Base-by-base conservation (phyloP, 2,113 vertebrate species). In the Nicator chloris region DNA sequence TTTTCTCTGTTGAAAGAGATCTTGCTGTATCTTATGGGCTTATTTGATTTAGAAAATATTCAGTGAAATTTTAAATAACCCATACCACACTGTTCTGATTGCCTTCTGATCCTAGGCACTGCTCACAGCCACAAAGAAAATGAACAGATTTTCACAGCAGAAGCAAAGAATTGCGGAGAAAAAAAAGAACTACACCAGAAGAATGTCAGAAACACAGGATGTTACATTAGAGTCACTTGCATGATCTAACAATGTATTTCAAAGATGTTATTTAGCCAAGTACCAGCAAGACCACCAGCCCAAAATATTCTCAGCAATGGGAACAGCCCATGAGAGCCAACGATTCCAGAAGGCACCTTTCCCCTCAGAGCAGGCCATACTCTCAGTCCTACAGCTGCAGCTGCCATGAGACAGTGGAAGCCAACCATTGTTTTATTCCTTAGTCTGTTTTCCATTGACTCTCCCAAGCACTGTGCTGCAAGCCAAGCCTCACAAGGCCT, bases 261-360 rank as follows among this genome's bases (percentile, higher is more conserved):
- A 76, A 60, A 82, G 40, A 87, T 5, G 2, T 17, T 27, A 51
- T 24, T 61, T 54, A 88, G 49, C 26, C 5, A 5, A 40, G 31
- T 11, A 35, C 35, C 51, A 69, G 60, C 64, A 94, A 63, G 27
- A 78, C 37, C 57, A 64, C 21, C 57, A 85, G 59, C 44, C 59
- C 80, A 40, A 37, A 88, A 73, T 9, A 15, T 28, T 76, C 16
- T 31, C 40, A 45, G 20, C 61, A 68, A 4, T 27, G 37, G 51
- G 51, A 82, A 75, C 44, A 65, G 45, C 40, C 77, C 68, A 37
- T 1, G 13, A 56, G 40, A 71, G 18, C 21, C 12, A 15, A 3
- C 0, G 0, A 24, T 51, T 69, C 59, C 39, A 61, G 23, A 5
- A 56, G 71, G 33, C n/a, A 60, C 33, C 51, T 4, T 37, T 69